These are phyloP conservation scores for Passer domesticus DNA, from an alignment of 2,113 vertebrate species.

Conservation along the genomic window DNA sequence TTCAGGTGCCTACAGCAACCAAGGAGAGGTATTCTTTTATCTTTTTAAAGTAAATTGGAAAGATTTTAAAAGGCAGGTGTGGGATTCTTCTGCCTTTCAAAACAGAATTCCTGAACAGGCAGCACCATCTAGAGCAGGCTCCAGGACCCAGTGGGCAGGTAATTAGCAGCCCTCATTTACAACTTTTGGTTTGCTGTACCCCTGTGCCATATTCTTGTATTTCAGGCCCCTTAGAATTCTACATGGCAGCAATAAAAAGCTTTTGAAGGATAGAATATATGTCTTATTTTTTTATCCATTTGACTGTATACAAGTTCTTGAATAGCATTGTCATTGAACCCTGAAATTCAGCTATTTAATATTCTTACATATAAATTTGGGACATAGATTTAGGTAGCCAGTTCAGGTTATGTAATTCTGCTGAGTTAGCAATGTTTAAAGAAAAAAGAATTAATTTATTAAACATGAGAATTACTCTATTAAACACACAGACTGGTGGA, in stretches of 20 bases:
- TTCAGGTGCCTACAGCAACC: background rate
- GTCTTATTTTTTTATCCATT: background rate
- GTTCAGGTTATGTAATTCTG: background rate
- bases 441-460: background rate
- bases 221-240: background rate
- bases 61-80: background rate
- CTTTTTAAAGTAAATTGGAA: background rate
- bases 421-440: background rate
- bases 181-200: background rate
- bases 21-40: background rate
- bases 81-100: background rate
- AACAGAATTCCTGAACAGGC: background rate
- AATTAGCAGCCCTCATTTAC: background rate
- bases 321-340: background rate
- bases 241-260: background rate
- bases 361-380: background rate
- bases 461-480: background rate
- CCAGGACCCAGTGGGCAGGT: background rate
- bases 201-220: background rate
- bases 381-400: background rate
- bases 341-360: background rate
- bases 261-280: background rate
- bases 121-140: background rate
- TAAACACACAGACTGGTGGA: background rate
- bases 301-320: background rate